Evolutionary conservation across 2,888 invertebrate species (phyloP), one percentile per base, ranked within the genome.

Genomic region (Carabus problematicus): DNA sequence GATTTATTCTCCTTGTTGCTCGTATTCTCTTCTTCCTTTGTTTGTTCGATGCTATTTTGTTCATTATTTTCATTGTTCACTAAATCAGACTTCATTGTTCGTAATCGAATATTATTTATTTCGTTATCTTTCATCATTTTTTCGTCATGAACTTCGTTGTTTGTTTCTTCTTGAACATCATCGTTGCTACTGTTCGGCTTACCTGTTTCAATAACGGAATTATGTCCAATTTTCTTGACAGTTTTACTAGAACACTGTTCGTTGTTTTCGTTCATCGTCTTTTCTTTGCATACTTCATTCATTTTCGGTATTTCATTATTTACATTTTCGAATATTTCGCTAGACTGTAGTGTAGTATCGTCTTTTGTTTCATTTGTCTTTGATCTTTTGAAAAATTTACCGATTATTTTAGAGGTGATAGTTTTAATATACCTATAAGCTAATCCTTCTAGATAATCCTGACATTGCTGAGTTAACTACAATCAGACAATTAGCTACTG

Each of bases 391-490:
- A 78, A 74, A 3, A 81, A 72, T 66, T 77, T 59, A 40, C 56
- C 61, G 16, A 67, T 64, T 14, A 76, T 49, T 72, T 75, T 77
- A 58, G 70, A 72, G 6, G 74, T 74, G 60, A 81, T 80, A 45
- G 78, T 76, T 67, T 81, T 81, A 42, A 85, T 79, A 29, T 83
- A 82, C 1, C 82, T 79, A 75, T 87, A 84, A 8, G 87, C 79
- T 70, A 87, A 82, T 75, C 88, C 88, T 79, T 92, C 91, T 59
- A 92, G 81, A 76, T 89, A 90, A 76, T 91, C 90, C 81, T 92
- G 91, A 58, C 90, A 91, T 86, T 90, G 88, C 82, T 87, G 89
- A 4, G 89, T 90, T 11, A 93, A 79, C 88, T 91, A 81, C 39
- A 86, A 43, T 84, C 76, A 74, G 78, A 78, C 72, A 78, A 77